A percentile compares a stretch with the other conserved stretches of the same genome.
phyloP scores from a whole-genome alignment of 2,113 vertebrate species.

The Ranitomeya imitator region DNA sequence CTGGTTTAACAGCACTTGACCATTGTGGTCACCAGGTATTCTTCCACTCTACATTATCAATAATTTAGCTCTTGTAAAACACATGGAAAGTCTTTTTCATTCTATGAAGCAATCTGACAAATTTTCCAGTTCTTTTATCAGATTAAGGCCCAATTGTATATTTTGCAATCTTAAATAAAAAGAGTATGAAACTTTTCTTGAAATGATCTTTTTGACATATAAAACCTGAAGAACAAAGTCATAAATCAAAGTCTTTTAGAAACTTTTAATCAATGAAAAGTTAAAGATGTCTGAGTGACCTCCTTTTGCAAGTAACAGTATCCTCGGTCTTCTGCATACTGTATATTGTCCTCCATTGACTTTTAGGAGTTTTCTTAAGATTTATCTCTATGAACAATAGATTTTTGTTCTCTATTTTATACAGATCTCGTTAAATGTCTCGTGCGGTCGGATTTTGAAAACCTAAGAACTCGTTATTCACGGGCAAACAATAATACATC shows the following conservation, averaged over 20 bases:
- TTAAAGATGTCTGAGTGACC: slow-evolving; percentile 31
- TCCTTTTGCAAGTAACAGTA: slow-evolving; percentile 34
- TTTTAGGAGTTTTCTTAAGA: slow-evolving; percentile 7
- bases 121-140: not conserved
- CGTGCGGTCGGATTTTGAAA: not conserved
- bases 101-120: not conserved
- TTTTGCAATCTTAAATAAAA: slow-evolving; percentile 27
- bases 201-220: slow-evolving; percentile 41
- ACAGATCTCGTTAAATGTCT: slow-evolving; percentile 30
- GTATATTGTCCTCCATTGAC: slow-evolving; percentile 19
- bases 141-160: not conserved
- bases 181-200: slow-evolving; percentile 9
- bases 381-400: slow-evolving; percentile 38
- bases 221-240: slow-evolving; percentile 19
- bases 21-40: no score
- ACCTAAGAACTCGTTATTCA: not conserved
- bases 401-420: slow-evolving; percentile 5
- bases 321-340: slow-evolving; percentile 9
- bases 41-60: not conserved
- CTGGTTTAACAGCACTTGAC: no score
- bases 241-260: slow-evolving; percentile 36
- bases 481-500: not conserved
- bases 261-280: slow-evolving; percentile 51
- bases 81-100: not conserved
- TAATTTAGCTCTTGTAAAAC: not conserved